Conservation (phyloP, 2,113 vertebrate species). For the Butorides virescens region DNA sequence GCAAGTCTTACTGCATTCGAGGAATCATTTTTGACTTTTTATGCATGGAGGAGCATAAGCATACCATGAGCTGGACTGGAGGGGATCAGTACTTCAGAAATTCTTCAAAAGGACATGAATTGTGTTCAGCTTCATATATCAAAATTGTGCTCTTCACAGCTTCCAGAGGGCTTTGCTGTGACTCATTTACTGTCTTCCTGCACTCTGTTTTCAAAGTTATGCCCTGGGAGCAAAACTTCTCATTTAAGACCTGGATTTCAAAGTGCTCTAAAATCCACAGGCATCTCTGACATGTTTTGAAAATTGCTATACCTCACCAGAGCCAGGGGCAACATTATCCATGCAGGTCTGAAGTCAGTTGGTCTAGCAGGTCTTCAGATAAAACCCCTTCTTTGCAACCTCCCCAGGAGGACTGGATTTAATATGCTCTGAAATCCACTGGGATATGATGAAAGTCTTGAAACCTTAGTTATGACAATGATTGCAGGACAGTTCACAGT, state of each 20-base stretch:
- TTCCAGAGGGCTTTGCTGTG: conserved; percentile 21
- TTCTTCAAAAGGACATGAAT: not conserved
- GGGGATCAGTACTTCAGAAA: not conserved
- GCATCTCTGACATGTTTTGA: conserved; percentile 36
- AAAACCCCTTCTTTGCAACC: not conserved
- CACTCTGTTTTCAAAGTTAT: conserved; percentile 52
- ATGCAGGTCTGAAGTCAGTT: conserved; percentile 14
- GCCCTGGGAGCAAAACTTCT: conserved; percentile 54
- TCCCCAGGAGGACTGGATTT: not conserved
- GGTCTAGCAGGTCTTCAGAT: not conserved
- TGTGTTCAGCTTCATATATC: not conserved
- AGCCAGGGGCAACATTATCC: conserved; percentile 24
- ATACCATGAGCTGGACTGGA: not conserved
- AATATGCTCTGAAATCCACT: not conserved
- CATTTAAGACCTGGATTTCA: conserved; percentile 51
- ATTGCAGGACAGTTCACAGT: not conserved
- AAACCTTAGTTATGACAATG: not conserved
- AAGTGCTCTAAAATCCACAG: conserved; percentile 56
- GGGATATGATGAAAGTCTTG: not conserved
- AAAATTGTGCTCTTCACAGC: not conserved
- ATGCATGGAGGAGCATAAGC: not conserved
- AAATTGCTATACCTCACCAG: conserved; percentile 26
- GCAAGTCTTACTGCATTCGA: not conserved
- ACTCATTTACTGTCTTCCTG: conserved; percentile 48
- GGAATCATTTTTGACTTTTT: not conserved